A percentile compares a stretch with the other conserved stretches of the same genome.
Evolutionary conservation across 2,797 vertebrate genomes (phyloP).

Genomic region (Leuciscus waleckii): DNA sequence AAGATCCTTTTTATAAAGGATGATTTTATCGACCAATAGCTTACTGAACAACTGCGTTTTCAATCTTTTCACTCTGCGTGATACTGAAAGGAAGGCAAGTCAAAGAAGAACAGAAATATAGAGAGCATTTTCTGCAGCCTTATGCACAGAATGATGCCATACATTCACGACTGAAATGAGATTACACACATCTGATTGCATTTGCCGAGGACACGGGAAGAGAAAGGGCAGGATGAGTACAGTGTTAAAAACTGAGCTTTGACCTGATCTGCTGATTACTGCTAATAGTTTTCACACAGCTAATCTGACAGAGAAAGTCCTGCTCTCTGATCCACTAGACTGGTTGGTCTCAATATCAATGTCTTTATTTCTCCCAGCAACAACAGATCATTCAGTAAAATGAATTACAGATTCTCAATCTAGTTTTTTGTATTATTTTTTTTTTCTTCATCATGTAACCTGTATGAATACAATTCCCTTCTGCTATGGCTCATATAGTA

Average conservation of each 20-base stretch:
- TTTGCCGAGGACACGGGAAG: conserved; percentile 59
- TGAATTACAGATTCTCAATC: background rate
- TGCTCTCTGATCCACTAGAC: conserved; percentile 54
- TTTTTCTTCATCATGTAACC: background rate
- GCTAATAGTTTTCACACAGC: conserved; percentile 13
- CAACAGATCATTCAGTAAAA: conserved; percentile 4
- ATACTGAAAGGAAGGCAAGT: conserved; percentile 30
- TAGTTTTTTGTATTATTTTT: background rate
- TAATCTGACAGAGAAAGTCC: conserved; percentile 55
- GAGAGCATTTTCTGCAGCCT: conserved; percentile 51
- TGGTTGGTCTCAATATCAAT: conserved; percentile 24
- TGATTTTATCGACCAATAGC: background rate
- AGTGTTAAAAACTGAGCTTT: conserved; percentile 30
- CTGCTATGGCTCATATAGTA: background rate
- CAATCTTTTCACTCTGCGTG: background rate
- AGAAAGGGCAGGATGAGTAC: background rate
- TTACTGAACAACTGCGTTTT: conserved; percentile 2
- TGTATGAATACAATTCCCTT: background rate
- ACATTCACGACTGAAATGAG: conserved; percentile 70
- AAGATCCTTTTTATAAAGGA: background rate
- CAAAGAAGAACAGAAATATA: background rate
- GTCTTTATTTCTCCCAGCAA: background rate
- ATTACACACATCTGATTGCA: conserved; percentile 69
- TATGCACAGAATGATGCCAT: conserved; percentile 62
- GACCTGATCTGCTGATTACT: conserved; percentile 36